A percentile compares a stretch with the other conserved stretches of the same genome.
Conservation (phyloP, 2,888 invertebrate genomes). For the Agrochola lychnidis region DNA sequence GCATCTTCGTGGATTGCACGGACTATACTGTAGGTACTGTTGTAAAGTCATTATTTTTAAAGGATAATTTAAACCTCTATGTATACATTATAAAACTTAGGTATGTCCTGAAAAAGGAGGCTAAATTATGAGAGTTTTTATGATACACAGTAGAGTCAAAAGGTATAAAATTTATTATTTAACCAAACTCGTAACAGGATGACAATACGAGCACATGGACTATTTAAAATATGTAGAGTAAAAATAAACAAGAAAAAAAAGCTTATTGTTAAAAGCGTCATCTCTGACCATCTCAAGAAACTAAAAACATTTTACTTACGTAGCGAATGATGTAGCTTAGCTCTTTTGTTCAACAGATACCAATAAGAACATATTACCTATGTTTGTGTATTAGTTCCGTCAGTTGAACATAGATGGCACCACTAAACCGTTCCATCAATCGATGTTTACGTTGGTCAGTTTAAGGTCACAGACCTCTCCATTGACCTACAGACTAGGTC, state of each 20-base stretch:
- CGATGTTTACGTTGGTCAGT: neutral
- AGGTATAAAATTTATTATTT: neutral
- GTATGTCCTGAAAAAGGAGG: neutral
- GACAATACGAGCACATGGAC: neutral
- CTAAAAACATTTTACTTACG: neutral
- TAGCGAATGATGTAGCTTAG: neutral
- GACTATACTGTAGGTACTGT: neutral
- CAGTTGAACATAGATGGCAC: conserved; percentile 38
- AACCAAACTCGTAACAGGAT: neutral
- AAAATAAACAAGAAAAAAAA: conserved; percentile 11
- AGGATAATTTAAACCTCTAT: too few relatives aligned
- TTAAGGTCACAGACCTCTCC: conserved; percentile 28
- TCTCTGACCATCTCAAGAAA: conserved; percentile 28
- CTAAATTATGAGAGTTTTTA: neutral
- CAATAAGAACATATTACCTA: neutral
- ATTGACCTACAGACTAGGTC: conserved; percentile 19
- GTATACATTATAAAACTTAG: too few relatives aligned
- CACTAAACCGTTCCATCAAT: neutral
- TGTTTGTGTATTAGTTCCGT: conserved; percentile 17
- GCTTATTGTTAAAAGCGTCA: conserved; percentile 24
- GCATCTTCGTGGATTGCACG: too few relatives aligned
- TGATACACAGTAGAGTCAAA: too few relatives aligned
- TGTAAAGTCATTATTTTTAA: neutral
- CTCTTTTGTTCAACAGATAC: neutral
- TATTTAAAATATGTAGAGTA: neutral